Percentiles rank a stretch among this genome's conserved stretches.
Evolutionary conservation across 2,888 invertebrate genomes (phyloP).

Genomic region (Leucophenga montana): DNA sequence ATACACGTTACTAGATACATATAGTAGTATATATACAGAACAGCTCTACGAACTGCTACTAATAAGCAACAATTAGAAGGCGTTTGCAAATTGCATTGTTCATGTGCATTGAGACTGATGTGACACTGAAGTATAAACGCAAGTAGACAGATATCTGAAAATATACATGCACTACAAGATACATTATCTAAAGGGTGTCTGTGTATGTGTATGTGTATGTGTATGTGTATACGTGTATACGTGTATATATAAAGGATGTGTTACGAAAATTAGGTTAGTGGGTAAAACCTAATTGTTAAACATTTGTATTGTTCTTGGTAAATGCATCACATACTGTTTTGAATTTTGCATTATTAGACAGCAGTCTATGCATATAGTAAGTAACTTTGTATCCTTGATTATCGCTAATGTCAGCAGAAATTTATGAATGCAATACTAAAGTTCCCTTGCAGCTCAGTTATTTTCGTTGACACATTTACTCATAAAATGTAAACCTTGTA

Average conservation of each 20-base stretch:
- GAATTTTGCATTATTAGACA: conserved; percentile 57
- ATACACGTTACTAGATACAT: too few relatives aligned
- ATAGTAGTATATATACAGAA: too few relatives aligned
- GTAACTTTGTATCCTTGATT: conserved; percentile 21
- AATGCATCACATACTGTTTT: conserved; percentile 5
- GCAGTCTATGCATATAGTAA: conserved; percentile 40
- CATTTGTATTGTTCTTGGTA: conserved; percentile 51
- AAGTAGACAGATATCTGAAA: conserved; percentile 19
- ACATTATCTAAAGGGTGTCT: neutral
- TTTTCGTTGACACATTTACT: too few relatives aligned
- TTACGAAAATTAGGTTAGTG: conserved; percentile 58
- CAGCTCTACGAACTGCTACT: too few relatives aligned
- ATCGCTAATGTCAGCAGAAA: conserved; percentile 6
- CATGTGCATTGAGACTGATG: too few relatives aligned
- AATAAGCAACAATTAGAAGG: too few relatives aligned
- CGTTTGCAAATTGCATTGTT: too few relatives aligned
- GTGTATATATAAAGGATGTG: neutral
- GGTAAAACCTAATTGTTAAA: conserved; percentile 65
- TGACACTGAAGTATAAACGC: conserved; percentile 5
- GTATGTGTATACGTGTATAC: neutral
- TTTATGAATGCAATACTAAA: too few relatives aligned
- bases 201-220: neutral
- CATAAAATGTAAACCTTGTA: too few relatives aligned
- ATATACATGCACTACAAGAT: neutral
- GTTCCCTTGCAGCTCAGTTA: too few relatives aligned